A percentile compares a stretch with the other conserved stretches of the same genome.
These are phyloP conservation scores for Drosophila borborema DNA, from an alignment of 2,888 invertebrate genomes.

Conservation along the genomic window DNA sequence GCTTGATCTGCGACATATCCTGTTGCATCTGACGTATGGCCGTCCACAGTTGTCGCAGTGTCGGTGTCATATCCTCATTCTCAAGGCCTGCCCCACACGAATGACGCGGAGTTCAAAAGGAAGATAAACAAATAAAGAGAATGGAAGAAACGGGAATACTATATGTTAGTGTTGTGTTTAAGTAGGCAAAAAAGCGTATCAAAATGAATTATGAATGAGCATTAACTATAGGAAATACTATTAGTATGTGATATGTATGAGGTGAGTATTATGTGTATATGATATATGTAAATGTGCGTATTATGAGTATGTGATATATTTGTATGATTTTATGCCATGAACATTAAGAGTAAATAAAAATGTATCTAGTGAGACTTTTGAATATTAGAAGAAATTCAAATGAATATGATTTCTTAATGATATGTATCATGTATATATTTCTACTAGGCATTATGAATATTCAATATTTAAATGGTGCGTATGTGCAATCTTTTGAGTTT, in stretches of 20 bases:
- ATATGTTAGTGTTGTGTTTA: slow-evolving; percentile 70
- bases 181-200: slow-evolving; percentile 37
- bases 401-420: background rate
- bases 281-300: background rate
- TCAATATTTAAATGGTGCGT: slow-evolving; percentile 1
- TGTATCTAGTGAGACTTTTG: background rate
- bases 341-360: background rate
- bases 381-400: background rate
- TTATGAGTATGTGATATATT: background rate
- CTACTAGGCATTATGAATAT: background rate
- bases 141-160: slow-evolving; percentile 56
- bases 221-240: background rate
- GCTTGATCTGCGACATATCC: slow-evolving; percentile 85
- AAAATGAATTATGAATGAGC: slow-evolving; percentile 25
- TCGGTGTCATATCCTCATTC: slow-evolving; percentile 85
- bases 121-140: slow-evolving; percentile 45
- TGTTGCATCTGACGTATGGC: slow-evolving; percentile 85
- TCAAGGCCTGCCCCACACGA: slow-evolving; percentile 82
- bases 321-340: background rate
- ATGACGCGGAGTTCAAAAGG: slow-evolving; percentile 33
- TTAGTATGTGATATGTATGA: background rate
- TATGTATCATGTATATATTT: background rate
- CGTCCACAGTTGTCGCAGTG: slow-evolving; percentile 84
- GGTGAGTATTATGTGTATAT: background rate
- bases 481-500: slow-evolving; percentile 27